These are phyloP conservation scores for Hemibagrus wyckioides DNA, from an alignment of 2,113 vertebrate genomes.

Conservation along the genomic window DNA sequence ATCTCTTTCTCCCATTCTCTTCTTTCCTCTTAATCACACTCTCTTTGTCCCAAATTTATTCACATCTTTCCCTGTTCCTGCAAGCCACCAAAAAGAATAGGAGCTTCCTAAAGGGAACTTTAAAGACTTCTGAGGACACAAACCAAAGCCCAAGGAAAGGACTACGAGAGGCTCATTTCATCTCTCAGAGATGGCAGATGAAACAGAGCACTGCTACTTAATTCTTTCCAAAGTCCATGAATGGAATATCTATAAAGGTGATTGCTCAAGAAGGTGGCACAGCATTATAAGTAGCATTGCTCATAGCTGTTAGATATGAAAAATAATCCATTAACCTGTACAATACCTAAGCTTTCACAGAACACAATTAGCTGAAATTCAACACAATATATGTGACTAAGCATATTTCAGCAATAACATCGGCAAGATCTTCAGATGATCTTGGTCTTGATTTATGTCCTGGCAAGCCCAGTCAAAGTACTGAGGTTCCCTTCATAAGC, in stretches of 20 bases:
- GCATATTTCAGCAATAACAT: background rate
- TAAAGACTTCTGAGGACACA: slow-evolving; percentile 50
- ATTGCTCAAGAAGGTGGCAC: slow-evolving; percentile 20
- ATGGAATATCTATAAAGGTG: slow-evolving; percentile 17
- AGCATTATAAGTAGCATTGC: slow-evolving; percentile 10
- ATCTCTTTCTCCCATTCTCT: slow-evolving; percentile 27
- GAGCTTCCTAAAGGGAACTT: slow-evolving; percentile 59
- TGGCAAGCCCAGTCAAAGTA: slow-evolving; percentile 30
- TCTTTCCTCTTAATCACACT: slow-evolving; percentile 18
- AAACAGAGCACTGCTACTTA: slow-evolving; percentile 26
- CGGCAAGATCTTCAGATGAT: background rate
- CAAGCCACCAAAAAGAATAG: slow-evolving; percentile 39
- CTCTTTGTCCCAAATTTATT: slow-evolving; percentile 41
- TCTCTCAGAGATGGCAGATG: slow-evolving; percentile 6
- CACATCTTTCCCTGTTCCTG: slow-evolving; percentile 51
- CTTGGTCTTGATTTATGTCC: slow-evolving; percentile 39
- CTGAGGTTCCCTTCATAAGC: slow-evolving; percentile 53
- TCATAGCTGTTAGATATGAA: slow-evolving; percentile 23
- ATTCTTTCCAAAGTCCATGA: slow-evolving; percentile 29
- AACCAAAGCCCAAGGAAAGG: slow-evolving; percentile 33
- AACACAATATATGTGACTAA: slow-evolving; percentile 2
- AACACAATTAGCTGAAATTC: background rate
- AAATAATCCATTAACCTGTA: slow-evolving; percentile 31
- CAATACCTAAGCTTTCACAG: slow-evolving; percentile 15
- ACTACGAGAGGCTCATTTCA: slow-evolving; percentile 6